A percentile compares a stretch with the other conserved stretches of the same genome.
Evolutionary conservation across 2,113 vertebrate genomes (phyloP).

Genomic region (Myotis brandtii): DNA sequence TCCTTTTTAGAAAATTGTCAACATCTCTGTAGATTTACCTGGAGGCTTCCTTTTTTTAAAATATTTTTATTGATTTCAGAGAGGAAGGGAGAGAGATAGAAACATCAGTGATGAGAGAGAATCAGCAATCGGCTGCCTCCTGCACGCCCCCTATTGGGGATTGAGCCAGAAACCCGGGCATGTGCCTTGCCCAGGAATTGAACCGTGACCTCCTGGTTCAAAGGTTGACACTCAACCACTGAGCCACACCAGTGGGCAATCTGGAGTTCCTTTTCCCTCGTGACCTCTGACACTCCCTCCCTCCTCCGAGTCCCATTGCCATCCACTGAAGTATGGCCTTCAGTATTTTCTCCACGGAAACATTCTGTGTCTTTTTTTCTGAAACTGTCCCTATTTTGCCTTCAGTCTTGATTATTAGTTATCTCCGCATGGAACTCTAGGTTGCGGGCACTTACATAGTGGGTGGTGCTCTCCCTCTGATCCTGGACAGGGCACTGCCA

Average conservation of each 20-base stretch:
- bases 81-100: too few relatives aligned
- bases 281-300: background rate
- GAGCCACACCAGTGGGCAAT: too few relatives aligned
- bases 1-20: background rate
- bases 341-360: background rate
- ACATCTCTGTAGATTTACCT: background rate
- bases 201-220: too few relatives aligned
- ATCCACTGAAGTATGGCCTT: background rate
- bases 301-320: background rate
- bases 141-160: too few relatives aligned
- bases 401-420: background rate
- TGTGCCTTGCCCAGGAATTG: too few relatives aligned
- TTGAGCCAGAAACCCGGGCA: too few relatives aligned
- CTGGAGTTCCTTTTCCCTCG: background rate
- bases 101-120: too few relatives aligned
- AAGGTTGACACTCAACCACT: too few relatives aligned
- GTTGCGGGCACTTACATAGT: background rate
- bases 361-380: background rate
- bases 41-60: background rate
- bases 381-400: background rate
- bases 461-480: background rate
- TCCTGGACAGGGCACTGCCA: background rate
- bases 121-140: too few relatives aligned
- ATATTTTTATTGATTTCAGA: too few relatives aligned
- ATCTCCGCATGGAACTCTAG: background rate